Conservation (phyloP, 2,113 vertebrate genomes). For the Syngnathus typhle region DNA sequence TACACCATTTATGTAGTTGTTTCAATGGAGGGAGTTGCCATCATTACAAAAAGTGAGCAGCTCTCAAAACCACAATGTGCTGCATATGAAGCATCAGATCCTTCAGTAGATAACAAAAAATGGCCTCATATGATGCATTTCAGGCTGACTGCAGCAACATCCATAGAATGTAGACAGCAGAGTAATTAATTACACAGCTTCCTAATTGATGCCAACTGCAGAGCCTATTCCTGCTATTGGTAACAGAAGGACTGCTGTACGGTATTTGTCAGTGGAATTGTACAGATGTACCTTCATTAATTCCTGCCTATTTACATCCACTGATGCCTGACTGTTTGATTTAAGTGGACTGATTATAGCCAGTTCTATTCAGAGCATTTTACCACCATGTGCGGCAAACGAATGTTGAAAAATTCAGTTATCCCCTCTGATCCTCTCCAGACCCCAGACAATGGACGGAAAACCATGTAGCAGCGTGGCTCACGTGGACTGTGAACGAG, state of each 20-base stretch:
- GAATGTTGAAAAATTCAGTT: neutral
- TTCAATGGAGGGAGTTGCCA: neutral
- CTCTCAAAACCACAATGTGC: slow-evolving; percentile 6
- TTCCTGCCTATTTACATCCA: slow-evolving; percentile 22
- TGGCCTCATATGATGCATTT: slow-evolving; percentile 13
- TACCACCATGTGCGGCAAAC: neutral
- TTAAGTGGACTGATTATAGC: slow-evolving; percentile 4
- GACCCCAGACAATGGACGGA: slow-evolving; percentile 96
- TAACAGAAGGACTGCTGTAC: slow-evolving; percentile 22
- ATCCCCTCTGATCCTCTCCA: slow-evolving; percentile 42
- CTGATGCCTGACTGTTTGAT: slow-evolving; percentile 5
- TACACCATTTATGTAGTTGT: slow-evolving; percentile 12
- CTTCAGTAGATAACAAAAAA: slow-evolving; percentile 21
- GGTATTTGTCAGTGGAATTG: slow-evolving; percentile 9
- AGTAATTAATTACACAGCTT: slow-evolving; percentile 44
- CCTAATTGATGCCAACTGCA: slow-evolving; percentile 36
- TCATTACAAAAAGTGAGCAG: slow-evolving; percentile 9
- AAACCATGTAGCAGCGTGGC: slow-evolving; percentile 89
- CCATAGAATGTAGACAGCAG: slow-evolving; percentile 20
- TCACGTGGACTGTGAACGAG: slow-evolving; percentile 95
- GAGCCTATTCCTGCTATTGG: slow-evolving; percentile 24
- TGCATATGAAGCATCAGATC: neutral
- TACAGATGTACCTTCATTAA: slow-evolving; percentile 6
- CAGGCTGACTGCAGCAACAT: slow-evolving; percentile 22
- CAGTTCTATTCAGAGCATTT: slow-evolving; percentile 2